A percentile compares a stretch with the other conserved stretches of the same genome.
These are phyloP conservation scores for Onychostruthus taczanowskii DNA, from an alignment of 2,113 vertebrate genomes.

Conservation along the genomic window DNA sequence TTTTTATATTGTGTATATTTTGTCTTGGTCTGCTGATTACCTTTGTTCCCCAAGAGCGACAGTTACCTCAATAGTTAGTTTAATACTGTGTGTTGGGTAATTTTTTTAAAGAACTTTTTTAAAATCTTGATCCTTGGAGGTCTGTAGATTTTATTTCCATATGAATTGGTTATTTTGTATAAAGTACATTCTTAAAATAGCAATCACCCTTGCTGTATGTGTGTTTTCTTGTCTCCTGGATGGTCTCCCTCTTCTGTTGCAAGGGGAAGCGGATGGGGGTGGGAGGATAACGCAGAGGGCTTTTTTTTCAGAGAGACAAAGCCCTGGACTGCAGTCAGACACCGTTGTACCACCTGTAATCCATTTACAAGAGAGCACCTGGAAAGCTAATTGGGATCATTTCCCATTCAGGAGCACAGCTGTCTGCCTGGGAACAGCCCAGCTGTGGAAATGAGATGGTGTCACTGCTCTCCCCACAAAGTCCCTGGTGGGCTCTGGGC, in stretches of 20 bases:
- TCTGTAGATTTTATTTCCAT: conserved; percentile 86
- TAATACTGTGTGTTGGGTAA: conserved; percentile 75
- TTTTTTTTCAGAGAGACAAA: neutral
- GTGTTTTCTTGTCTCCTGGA: conserved; percentile 66
- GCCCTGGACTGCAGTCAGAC: neutral
- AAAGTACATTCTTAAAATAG: conserved; percentile 83
- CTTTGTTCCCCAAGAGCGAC: conserved; percentile 76
- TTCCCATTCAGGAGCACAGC: neutral
- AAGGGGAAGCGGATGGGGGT: neutral
- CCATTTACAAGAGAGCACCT: conserved; percentile 24
- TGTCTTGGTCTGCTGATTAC: conserved; percentile 80
- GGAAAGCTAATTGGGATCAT: neutral
- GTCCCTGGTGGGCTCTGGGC: neutral
- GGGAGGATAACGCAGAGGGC: neutral
- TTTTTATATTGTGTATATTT: conserved; percentile 85
- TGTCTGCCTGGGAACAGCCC: neutral
- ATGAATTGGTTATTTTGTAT: conserved; percentile 86
- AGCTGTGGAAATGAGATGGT: neutral
- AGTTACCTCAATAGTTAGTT: conserved; percentile 83
- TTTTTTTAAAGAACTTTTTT: conserved; percentile 78
- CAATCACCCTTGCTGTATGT: conserved; percentile 42
- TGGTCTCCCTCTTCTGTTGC: neutral
- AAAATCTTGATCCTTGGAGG: conserved; percentile 78
- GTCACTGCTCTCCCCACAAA: neutral
- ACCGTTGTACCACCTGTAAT: neutral